phyloP scores from a whole-genome alignment of 2,888 invertebrate genomes.

The Drosophila austrosaltans region DNA sequence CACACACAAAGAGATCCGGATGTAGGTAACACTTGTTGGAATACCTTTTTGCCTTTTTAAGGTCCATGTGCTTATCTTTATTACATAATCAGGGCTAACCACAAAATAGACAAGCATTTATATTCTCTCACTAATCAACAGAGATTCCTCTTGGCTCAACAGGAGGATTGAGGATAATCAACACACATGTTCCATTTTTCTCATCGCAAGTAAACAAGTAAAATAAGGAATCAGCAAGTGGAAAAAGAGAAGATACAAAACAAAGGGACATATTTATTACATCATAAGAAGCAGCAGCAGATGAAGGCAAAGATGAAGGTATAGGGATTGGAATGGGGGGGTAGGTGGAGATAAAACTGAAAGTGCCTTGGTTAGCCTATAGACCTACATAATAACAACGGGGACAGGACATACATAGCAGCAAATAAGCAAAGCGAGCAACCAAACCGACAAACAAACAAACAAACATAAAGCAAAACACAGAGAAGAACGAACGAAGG shows the following conservation, averaged over 20 bases:
- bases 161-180: conserved; percentile 62
- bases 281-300: conserved; percentile 58
- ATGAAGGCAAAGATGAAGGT: conserved; percentile 12
- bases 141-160: conserved; percentile 54
- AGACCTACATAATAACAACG: conserved; percentile 70
- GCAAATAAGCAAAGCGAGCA: conserved; percentile 21
- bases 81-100: conserved; percentile 51
- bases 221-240: conserved; percentile 26
- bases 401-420: conserved; percentile 15
- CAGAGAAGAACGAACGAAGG: conserved; percentile 1
- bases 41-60: conserved; percentile 18
- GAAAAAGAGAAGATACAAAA: conserved; percentile 28
- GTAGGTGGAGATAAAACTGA: conserved; percentile 57
- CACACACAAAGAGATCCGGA: conserved; percentile 37
- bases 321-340: background rate
- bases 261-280: conserved; percentile 69
- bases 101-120: conserved; percentile 63
- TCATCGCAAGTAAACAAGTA: conserved; percentile 19
- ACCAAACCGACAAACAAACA: background rate
- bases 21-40: conserved; percentile 42
- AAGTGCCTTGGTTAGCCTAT: conserved; percentile 78
- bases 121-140: conserved; percentile 72
- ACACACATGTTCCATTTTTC: conserved; percentile 76
- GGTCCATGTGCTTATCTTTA: conserved; percentile 47
- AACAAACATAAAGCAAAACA: background rate